These are phyloP conservation scores for Prochilodus magdalenae DNA, from an alignment of 2,113 vertebrate genomes.

Conservation along the genomic window DNA sequence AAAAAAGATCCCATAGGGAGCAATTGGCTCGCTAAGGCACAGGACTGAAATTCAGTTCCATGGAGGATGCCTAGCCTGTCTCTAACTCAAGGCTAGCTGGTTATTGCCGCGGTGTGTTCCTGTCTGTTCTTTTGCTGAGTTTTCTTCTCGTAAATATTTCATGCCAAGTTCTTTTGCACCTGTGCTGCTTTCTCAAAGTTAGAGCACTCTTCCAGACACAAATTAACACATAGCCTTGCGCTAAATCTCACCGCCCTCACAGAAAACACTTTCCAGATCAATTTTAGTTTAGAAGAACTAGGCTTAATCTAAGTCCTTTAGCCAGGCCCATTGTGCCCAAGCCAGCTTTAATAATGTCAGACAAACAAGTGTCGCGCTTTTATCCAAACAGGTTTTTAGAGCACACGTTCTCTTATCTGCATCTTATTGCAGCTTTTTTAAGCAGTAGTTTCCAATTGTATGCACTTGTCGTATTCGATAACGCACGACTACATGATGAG, in stretches of 20 bases:
- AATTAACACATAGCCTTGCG: neutral
- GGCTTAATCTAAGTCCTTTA: neutral
- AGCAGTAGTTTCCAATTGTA: neutral
- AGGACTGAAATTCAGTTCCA: constrained; percentile 32
- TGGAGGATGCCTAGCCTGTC: neutral
- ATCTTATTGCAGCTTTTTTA: neutral
- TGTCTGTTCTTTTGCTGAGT: neutral
- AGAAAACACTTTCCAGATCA: neutral
- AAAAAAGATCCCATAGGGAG: constrained; percentile 52
- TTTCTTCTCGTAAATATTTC: neutral
- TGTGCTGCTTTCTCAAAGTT: neutral
- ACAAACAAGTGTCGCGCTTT: neutral
- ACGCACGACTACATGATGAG: neutral
- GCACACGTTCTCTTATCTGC: neutral
- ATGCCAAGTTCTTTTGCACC: neutral
- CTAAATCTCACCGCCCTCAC: neutral
- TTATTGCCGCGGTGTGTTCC: neutral
- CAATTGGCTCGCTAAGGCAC: constrained; percentile 58
- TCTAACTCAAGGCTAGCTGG: neutral
- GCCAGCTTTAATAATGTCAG: neutral
- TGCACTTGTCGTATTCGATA: neutral
- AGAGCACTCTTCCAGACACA: neutral
- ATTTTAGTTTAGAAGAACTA: neutral
- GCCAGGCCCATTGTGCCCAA: neutral
- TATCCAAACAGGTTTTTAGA: neutral